phyloP scores from a whole-genome alignment of 2,113 vertebrate genomes.

The Caranx ignobilis region DNA sequence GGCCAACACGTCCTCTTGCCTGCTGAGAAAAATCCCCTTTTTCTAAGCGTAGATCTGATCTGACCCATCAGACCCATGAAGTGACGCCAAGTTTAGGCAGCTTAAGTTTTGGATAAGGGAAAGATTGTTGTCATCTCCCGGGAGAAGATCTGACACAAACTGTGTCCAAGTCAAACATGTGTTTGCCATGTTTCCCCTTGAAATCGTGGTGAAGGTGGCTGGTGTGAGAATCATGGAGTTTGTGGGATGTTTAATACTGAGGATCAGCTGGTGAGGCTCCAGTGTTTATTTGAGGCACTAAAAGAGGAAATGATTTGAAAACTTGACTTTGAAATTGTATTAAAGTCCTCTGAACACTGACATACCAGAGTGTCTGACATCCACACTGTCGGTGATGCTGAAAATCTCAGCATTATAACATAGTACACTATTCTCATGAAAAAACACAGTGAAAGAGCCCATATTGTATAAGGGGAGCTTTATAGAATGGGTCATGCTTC shows the following conservation, averaged over 20 bases:
- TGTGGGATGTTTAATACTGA: neutral
- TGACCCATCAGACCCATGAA: neutral
- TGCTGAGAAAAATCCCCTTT: neutral
- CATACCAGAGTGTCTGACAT: neutral
- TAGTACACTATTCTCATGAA: too few relatives aligned
- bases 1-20: neutral
- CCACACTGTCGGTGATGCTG: neutral
- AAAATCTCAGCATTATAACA: too few relatives aligned
- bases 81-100: neutral
- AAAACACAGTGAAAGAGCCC: too few relatives aligned
- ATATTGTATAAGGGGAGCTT: too few relatives aligned
- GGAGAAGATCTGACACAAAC: neutral
- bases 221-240: neutral
- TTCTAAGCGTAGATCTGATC: neutral
- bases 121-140: neutral
- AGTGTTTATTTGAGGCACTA: neutral
- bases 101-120: neutral
- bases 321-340: too few relatives aligned
- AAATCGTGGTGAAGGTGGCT: neutral
- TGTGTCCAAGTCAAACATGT: conserved; percentile 1
- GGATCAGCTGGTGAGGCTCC: neutral
- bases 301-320: neutral
- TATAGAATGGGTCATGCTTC: too few relatives aligned
- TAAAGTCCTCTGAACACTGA: too few relatives aligned
- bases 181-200: neutral